Percentiles rank a stretch among this genome's conserved stretches.
phyloP scores from a whole-genome alignment of 2,113 vertebrate genomes.

The Tupaia chinensis region DNA sequence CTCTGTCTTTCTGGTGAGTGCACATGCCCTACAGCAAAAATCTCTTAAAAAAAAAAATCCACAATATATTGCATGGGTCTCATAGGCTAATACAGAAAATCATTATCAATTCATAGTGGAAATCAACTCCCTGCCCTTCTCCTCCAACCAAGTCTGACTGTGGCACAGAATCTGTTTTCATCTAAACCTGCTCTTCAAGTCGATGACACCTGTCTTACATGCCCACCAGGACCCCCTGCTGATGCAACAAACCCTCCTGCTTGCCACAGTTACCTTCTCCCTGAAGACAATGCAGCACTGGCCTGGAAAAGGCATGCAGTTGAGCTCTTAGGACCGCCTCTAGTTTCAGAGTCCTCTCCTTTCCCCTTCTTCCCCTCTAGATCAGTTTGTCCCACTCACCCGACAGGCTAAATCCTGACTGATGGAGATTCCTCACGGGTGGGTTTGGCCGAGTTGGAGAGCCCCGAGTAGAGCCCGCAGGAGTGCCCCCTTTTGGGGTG shows the following conservation, averaged over 20 bases:
- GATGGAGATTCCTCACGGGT: conserved; percentile 96
- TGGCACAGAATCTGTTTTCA: background rate
- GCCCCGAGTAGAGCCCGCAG: conserved; percentile 93
- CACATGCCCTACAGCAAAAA: no score
- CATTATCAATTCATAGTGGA: background rate
- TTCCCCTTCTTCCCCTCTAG: accelerated
- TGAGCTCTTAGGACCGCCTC: background rate
- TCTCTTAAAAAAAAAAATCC: no score
- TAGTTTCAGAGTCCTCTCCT: accelerated
- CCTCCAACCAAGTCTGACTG: background rate
- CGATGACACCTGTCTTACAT: background rate
- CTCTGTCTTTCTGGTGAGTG: no score
- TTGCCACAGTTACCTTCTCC: background rate
- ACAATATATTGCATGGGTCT: background rate
- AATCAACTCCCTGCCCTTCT: accelerated
- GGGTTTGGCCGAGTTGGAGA: conserved; percentile 95
- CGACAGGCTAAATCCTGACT: conserved; percentile 97
- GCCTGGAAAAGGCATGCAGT: accelerated
- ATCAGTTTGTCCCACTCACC: conserved; percentile 86
- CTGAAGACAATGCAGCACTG: background rate
- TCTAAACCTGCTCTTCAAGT: background rate
- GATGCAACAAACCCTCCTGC: background rate
- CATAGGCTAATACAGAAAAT: background rate
- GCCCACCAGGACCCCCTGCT: background rate
- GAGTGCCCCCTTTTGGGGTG: conserved; percentile 95